Evolutionary conservation across 2,888 invertebrate genomes (phyloP), one percentile per base, ranked within the genome.

Genomic region (Acleris cristana): DNA sequence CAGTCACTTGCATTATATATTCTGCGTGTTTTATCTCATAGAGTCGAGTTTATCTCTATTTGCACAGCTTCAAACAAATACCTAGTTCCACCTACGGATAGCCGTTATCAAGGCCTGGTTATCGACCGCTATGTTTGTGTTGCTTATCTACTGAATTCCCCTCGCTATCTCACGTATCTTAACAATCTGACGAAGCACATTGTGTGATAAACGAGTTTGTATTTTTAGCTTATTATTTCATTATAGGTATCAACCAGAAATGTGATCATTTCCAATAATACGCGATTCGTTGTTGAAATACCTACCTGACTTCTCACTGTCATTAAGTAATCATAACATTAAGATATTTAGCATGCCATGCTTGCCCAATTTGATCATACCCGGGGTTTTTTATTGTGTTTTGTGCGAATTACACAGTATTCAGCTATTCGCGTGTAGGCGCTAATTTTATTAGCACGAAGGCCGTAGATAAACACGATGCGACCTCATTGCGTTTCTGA

Each of bases 361-460:
- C 48, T 48, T 48, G 8, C 48, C 48, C 48, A 48, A n/a, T 48
- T 48, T 48, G 23, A n/a, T 51, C 21, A 21, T 52, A 21, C 48
- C 40, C 34, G 48, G 57, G 53, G 40, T 63, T 63, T 63, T 57
- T 49, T 52, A 58, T 44, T 40, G 34, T 16, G 44, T 54, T 63
- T 81, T 83, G 82, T 84, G 85, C 79, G 83, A 88, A 87, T 86
- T 86, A 83, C 79, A 76, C 75, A 80, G 80, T 82, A 84, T 86
- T 83, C 26, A 84, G 80, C 80, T 81, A 85, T 85, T 90, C 80
- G 78, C 85, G 79, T 84, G 84, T 84, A 85, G 80, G 80, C 82
- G 87, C 86, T 89, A 90, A 90, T 82, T 86, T 82, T 86, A 87
- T 90, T 90, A 89, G 82, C 87, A 81, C 86, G 63, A 88, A 91